Conservation (phyloP, 2,888 invertebrate genomes). For the Drosophila robusta region DNA sequence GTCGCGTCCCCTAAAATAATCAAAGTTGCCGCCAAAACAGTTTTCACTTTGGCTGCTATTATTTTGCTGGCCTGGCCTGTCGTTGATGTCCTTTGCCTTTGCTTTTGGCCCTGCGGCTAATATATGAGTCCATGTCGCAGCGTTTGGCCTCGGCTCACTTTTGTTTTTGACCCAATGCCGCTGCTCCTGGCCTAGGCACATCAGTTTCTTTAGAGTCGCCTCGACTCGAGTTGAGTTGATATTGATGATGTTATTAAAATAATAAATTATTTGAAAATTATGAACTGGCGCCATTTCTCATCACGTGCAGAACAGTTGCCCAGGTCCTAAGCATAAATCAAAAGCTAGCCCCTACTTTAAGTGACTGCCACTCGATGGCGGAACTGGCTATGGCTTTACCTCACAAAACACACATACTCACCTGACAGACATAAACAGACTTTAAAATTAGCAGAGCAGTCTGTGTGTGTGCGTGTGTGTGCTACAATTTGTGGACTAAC, state of each 20-base stretch:
- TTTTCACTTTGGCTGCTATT: slow-evolving; percentile 77
- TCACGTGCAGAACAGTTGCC: slow-evolving; percentile 51
- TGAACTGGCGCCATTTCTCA: slow-evolving; percentile 79
- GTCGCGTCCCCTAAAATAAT: slow-evolving; percentile 54
- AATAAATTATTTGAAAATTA: slow-evolving; percentile 81
- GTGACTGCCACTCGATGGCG: slow-evolving; percentile 31
- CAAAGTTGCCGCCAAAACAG: slow-evolving; percentile 78
- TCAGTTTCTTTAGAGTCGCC: slow-evolving; percentile 15
- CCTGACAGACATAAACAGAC: slow-evolving; percentile 34
- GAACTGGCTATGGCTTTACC: slow-evolving; percentile 26
- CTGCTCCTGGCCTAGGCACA: slow-evolving; percentile 37
- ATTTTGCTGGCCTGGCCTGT: slow-evolving; percentile 66
- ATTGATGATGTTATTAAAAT: slow-evolving; percentile 81
- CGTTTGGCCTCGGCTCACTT: slow-evolving; percentile 64
- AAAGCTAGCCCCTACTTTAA: slow-evolving; percentile 43
- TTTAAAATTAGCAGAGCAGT: slow-evolving; percentile 37
- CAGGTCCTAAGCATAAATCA: slow-evolving; percentile 61
- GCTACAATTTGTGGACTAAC: slow-evolving; percentile 3
- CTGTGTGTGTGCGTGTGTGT: slow-evolving; percentile 1
- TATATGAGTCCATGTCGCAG: slow-evolving; percentile 74
- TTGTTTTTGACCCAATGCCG: slow-evolving; percentile 62
- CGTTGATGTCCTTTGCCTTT: slow-evolving; percentile 65
- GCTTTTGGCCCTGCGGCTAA: slow-evolving; percentile 70
- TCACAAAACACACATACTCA: not conserved
- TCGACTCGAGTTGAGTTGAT: slow-evolving; percentile 66